These are phyloP conservation scores for Ceramica pisi DNA, from an alignment of 2,888 invertebrate species.

Conservation along the genomic window DNA sequence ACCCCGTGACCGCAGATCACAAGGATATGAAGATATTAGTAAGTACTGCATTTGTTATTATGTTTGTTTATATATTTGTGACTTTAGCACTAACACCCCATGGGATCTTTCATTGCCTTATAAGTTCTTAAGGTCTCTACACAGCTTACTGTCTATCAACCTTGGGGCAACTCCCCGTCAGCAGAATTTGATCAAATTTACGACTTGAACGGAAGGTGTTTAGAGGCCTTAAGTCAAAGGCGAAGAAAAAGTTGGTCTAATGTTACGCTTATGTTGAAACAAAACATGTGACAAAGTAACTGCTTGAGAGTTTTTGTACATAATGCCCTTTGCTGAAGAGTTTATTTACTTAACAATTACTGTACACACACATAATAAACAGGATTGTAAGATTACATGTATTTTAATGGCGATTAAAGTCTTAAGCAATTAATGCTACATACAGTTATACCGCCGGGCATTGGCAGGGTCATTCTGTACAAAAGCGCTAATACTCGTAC, in stretches of 20 bases:
- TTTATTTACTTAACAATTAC: background rate
- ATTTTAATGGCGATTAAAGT: background rate
- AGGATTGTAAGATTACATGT: background rate
- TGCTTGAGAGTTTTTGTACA: slow-evolving; percentile 40
- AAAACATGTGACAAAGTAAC: slow-evolving; percentile 62
- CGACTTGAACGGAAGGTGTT: background rate
- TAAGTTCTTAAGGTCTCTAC: slow-evolving; percentile 3
- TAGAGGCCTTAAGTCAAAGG: slow-evolving; percentile 7
- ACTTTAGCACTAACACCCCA: slow-evolving; percentile 56
- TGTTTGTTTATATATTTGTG: slow-evolving; percentile 79
- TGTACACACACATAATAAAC: background rate
- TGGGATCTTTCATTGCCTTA: slow-evolving; percentile 32
- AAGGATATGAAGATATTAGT: slow-evolving; percentile 91
- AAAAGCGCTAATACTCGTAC: slow-evolving; percentile 27
- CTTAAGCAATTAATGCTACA: background rate
- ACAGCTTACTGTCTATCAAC: background rate
- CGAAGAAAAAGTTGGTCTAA: slow-evolving; percentile 56
- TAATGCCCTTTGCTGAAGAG: background rate
- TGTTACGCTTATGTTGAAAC: slow-evolving; percentile 65
- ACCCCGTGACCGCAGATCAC: slow-evolving; percentile 88
- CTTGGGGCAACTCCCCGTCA: background rate
- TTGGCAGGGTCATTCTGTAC: slow-evolving; percentile 19
- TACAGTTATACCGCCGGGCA: too few species aligned
- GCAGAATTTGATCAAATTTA: background rate
- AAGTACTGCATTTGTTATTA: slow-evolving; percentile 84